Conservation (phyloP, 2,888 invertebrate genomes). For the Pollenia griseotomentosa region DNA sequence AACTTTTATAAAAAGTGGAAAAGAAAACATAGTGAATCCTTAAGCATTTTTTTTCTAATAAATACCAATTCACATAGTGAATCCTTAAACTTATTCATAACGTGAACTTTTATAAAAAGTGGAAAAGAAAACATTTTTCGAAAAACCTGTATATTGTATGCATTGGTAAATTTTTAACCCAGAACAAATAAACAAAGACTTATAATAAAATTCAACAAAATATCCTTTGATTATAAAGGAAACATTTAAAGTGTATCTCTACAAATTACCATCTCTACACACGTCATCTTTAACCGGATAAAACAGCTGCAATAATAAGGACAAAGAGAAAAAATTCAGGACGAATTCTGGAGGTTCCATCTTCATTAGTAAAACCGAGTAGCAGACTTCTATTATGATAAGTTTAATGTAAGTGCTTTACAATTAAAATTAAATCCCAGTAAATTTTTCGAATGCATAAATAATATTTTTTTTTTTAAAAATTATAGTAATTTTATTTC, state of each 20-base stretch:
- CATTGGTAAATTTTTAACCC: background rate
- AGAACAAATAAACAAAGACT: background rate
- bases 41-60: background rate
- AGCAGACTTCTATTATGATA: slow-evolving; percentile 2
- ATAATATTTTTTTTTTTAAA: background rate
- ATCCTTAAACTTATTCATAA: no score
- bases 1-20: no score
- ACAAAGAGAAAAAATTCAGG: background rate
- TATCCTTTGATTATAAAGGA: background rate
- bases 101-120: no score
- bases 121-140: background rate
- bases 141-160: background rate
- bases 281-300: background rate
- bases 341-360: background rate
- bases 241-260: background rate
- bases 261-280: background rate
- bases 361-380: no score
- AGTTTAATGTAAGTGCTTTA: slow-evolving; percentile 1
- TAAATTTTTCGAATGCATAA: background rate
- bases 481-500: background rate
- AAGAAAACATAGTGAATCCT: slow-evolving; percentile 1
- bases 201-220: slow-evolving; percentile 1
- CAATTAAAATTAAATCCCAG: background rate
- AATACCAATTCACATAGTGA: background rate
- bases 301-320: background rate